phyloP scores from a whole-genome alignment of 2,797 vertebrate genomes.

The Pangasius macronema region DNA sequence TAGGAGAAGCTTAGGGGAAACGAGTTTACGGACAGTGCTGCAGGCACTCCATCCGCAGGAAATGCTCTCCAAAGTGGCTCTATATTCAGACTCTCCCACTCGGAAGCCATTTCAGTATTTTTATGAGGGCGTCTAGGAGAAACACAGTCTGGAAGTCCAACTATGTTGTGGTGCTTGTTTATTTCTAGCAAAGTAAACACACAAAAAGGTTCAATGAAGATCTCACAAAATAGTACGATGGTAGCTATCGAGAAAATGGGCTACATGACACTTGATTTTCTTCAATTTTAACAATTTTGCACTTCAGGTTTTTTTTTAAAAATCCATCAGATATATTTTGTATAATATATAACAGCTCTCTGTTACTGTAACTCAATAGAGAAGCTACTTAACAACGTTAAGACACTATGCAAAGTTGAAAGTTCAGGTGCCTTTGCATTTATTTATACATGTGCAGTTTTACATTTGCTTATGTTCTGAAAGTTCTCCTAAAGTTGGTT shows the following conservation, averaged over 20 bases:
- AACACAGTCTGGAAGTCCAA: slow-evolving; percentile 68
- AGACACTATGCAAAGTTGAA: slow-evolving; percentile 22
- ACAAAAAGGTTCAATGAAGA: slow-evolving; percentile 67
- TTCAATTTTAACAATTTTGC: slow-evolving; percentile 19
- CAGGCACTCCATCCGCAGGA: slow-evolving; percentile 56
- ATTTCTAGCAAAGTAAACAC: slow-evolving; percentile 77
- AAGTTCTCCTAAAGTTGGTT: slow-evolving; percentile 26
- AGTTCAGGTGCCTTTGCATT: slow-evolving; percentile 35
- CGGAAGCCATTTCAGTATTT: slow-evolving; percentile 67
- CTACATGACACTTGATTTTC: not conserved
- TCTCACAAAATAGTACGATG: slow-evolving; percentile 40
- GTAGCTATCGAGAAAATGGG: not conserved
- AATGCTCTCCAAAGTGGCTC: slow-evolving; percentile 59
- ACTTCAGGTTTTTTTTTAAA: not conserved
- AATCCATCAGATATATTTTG: not conserved
- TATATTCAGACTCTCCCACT: slow-evolving; percentile 52
- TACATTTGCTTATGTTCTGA: slow-evolving; percentile 27
- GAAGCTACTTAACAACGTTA: slow-evolving; percentile 5
- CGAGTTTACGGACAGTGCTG: slow-evolving; percentile 38
- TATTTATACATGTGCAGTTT: slow-evolving; percentile 49
- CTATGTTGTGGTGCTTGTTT: slow-evolving; percentile 72
- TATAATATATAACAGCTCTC: slow-evolving; percentile 1
- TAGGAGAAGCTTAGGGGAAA: not conserved
- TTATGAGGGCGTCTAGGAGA: slow-evolving; percentile 65
- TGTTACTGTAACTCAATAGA: slow-evolving; percentile 31